These are phyloP conservation scores for Berghia stephanieae DNA, from an alignment of 1,140 invertebrate genomes.

Conservation along the genomic window DNA sequence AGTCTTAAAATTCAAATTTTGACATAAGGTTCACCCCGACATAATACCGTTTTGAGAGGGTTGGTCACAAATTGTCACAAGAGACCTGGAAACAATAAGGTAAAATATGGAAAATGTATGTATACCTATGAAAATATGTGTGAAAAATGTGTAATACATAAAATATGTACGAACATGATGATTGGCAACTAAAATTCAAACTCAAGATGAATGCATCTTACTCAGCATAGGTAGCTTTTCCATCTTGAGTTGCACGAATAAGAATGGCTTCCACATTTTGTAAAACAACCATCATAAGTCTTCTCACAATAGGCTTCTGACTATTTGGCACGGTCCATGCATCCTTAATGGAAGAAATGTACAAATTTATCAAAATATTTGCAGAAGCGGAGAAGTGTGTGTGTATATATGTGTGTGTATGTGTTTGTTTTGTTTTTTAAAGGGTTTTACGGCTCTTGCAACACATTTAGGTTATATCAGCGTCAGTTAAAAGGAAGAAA, in stretches of 20 bases:
- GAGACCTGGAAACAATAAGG: background rate
- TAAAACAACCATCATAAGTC: constrained; percentile 88
- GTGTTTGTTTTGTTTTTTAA: too few species aligned
- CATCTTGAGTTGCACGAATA: constrained; percentile 72
- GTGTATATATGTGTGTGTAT: background rate
- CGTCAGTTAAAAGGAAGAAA: too few species aligned
- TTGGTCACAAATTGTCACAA: background rate
- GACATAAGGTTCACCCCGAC: too few species aligned
- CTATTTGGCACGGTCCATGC: constrained; percentile 59
- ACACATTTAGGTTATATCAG: too few species aligned
- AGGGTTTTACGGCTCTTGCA: too few species aligned
- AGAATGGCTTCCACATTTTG: constrained; percentile 85
- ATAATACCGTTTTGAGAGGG: too few species aligned
- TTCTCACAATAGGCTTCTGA: constrained; percentile 75
- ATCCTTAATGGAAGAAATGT: constrained; percentile 33
- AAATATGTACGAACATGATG: too few species aligned
- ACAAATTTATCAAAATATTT: background rate
- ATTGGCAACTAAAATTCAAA: too few species aligned
- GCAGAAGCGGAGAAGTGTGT: background rate
- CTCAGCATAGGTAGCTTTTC: constrained; percentile 46
- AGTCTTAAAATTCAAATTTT: too few species aligned
- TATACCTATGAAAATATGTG: too few species aligned
- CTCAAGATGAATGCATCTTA: constrained; percentile 37
- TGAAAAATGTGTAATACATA: too few species aligned
- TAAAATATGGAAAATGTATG: background rate